phyloP scores from a whole-genome alignment of 2,113 vertebrate genomes.

The Sardina pilchardus region DNA sequence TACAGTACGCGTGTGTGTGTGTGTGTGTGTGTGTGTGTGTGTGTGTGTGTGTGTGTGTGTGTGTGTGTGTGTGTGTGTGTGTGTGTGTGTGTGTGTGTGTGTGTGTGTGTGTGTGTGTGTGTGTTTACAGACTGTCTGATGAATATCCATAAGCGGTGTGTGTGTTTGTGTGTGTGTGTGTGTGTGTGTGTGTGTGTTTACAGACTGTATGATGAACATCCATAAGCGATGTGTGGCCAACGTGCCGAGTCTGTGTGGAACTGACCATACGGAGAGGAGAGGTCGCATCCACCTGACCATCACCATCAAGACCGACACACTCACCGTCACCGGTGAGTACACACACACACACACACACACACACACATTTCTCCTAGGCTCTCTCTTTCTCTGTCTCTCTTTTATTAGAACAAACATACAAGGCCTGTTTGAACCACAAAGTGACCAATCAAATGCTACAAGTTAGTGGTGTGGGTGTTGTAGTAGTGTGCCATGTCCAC shows the following conservation, averaged over 20 bases:
- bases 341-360: slow-evolving; percentile 26
- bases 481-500: too few relatives aligned
- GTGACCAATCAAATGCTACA: too few relatives aligned
- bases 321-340: slow-evolving; percentile 85
- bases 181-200: slow-evolving; percentile 31
- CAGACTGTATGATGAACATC: slow-evolving; percentile 98
- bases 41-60: too few relatives aligned
- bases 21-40: too few relatives aligned
- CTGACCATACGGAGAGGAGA: slow-evolving; percentile 93
- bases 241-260: slow-evolving; percentile 95
- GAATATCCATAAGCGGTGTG: slow-evolving; percentile 97
- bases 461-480: too few relatives aligned
- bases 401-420: too few relatives aligned
- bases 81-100: too few relatives aligned
- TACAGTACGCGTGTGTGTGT: too few relatives aligned
- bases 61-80: too few relatives aligned
- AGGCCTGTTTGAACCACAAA: too few relatives aligned
- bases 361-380: not conserved
- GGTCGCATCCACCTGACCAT: slow-evolving; percentile 93
- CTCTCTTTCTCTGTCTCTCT: not conserved
- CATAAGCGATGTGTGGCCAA: slow-evolving; percentile 96
- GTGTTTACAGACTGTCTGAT: slow-evolving; percentile 87
- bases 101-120: slow-evolving; percentile 22
- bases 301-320: slow-evolving; percentile 77
- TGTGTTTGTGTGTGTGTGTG: too few relatives aligned